Evolutionary conservation across 23 tunicate genomes (phyloP), one percentile per base, ranked within the genome.

Genomic region (Ciona savignyi): DNA sequence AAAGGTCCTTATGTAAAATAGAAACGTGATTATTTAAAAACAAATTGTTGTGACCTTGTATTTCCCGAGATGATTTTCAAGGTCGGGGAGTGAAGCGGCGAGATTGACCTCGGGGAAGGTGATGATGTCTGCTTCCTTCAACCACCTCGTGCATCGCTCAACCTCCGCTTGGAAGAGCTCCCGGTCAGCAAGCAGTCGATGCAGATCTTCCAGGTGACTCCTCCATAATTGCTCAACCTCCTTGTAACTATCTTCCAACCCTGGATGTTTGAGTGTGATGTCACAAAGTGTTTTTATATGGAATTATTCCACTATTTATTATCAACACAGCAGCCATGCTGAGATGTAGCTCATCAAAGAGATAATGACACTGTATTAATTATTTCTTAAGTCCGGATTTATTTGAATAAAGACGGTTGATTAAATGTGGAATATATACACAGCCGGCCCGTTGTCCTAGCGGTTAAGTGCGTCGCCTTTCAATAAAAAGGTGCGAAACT

Each of bases 121-220:
- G 73, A 89, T 80, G 29, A 95, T 77, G 29, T 95, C 99, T 3
- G 96, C 96, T 77, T 95, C 96, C 67, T 95, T 91, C 73, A 95
- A 74, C 99, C 99, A 95, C 28, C 96, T 76, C 23, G 74, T 72
- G 29, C 83, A 81, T 4, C 92, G 83, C 23, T 95, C 96, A 27
- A 83, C 70, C 62, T 95, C 99, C 34, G 96, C 99, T 23, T 85
- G 97, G 60, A 91, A 85, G 11, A 91, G 73, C 60, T 91, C 97
- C 1, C 97, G 78, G 28, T 75, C 69, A 0, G 97, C 91, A 27
- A 91, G 87, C 34, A 91, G 75, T 24, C 66, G 70, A 49, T 80
- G 97, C 67, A 84, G 62, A 9, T 62, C 80, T 9, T 80, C 81
- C 83, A 91, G 62, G 33, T 83, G 79, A 15, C 67, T 74, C 25